Base-by-base conservation (phyloP, 2,113 vertebrate species). In the Sylvia atricapilla region DNA sequence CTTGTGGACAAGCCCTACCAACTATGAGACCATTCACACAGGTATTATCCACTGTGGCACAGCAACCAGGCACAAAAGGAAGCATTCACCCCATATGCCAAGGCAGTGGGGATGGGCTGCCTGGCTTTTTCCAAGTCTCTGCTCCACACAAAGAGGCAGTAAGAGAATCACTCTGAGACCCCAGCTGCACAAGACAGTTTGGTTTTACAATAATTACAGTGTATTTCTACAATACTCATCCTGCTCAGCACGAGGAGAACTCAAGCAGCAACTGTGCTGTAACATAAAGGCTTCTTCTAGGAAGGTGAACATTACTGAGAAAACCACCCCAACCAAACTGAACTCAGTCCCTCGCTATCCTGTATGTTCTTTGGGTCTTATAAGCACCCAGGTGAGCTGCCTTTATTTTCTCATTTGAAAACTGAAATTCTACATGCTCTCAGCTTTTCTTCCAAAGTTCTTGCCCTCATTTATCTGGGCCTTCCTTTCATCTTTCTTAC, bases 1-100 rank as follows among this genome's bases (percentile, higher is more conserved):
- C 56, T 52, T 31, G 11, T 27, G 87, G 58, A 79, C 22, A 20
- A 82, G 30, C 24, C 33, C 35, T 84, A 30, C 56, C 33, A 35
- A 6, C 47, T n/a, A 13, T 23, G 37, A 64, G 62, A 39, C 25
- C 14, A 16, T 25, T 64, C 62, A 72, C 11, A 13, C 24, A 59
- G 22, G 2, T 4, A 19, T 30, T 37, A 13, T 25, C 70, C 62
- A 25, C 67, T 0, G 0, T 20, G 35, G 20, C 16, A 8, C 8
- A 39, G 52, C 66, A 10, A 20, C 15, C 11, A 6, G 31, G 41
- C 63, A 59, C 39, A 66, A 37, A 16, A 28, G 21, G 16, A 24
- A 5, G 1, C 22, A 10, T 20, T 84, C 31, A 13, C 30, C 47
- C 64, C 74, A 7, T 10, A 2, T 1, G 8, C n/a, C 64, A 37